These are phyloP conservation scores for Lasioglossum villosulum DNA, from an alignment of 2,888 invertebrate genomes.

Conservation along the genomic window DNA sequence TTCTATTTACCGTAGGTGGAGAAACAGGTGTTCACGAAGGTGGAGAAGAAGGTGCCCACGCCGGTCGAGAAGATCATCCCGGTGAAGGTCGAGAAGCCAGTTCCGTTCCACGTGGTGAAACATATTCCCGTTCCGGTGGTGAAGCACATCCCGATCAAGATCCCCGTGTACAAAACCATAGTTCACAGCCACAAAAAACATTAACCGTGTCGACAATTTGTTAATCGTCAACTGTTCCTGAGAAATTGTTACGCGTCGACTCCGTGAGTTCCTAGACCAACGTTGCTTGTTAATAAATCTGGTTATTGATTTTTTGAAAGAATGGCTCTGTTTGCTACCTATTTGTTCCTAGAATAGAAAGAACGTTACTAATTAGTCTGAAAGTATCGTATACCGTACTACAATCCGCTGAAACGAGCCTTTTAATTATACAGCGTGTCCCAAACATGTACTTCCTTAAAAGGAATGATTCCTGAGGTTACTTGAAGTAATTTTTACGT, in stretches of 20 bases:
- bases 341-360: not conserved
- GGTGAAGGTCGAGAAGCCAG: constrained; percentile 89
- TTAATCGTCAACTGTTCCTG: not conserved
- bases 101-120: constrained; percentile 89
- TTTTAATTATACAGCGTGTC: not conserved
- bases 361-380: not conserved
- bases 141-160: constrained; percentile 89
- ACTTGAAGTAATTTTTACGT: no score
- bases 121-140: constrained; percentile 88
- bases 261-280: not conserved
- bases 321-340: not conserved
- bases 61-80: constrained; percentile 89
- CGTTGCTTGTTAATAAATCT: constrained; percentile 42
- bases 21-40: constrained; percentile 71
- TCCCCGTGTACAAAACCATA: constrained; percentile 89
- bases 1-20: constrained; percentile 69
- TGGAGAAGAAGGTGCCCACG: constrained; percentile 85
- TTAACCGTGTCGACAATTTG: constrained; percentile 38
- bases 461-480: no score
- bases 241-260: not conserved
- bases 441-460: no score
- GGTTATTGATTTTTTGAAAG: not conserved
- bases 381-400: not conserved
- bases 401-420: not conserved
- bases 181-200: constrained; percentile 87